Conservation (phyloP, 2,888 invertebrate species). For the Calameuta pallipes region DNA sequence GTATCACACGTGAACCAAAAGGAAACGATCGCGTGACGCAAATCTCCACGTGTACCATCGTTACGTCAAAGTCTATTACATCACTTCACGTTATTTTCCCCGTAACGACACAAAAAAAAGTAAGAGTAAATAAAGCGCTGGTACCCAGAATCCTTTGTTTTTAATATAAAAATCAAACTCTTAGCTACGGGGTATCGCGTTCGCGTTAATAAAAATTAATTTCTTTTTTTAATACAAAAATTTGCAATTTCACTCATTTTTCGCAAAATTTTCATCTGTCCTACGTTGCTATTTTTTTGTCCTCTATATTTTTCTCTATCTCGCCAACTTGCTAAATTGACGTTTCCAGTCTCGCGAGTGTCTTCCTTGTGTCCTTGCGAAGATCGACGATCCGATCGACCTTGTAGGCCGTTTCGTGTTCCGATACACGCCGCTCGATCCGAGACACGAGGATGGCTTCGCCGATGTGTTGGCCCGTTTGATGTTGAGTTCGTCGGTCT, state of each 20-base stretch:
- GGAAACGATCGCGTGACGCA: neutral
- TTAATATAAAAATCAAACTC: neutral
- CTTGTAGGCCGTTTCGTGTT: neutral
- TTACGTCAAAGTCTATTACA: neutral
- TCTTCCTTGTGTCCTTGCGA: neutral
- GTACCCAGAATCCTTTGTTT: neutral
- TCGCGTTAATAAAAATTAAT: too few species aligned
- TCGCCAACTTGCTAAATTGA: neutral
- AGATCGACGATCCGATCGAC: neutral
- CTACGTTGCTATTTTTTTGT: neutral
- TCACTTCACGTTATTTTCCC: neutral
- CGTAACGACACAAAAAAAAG: neutral
- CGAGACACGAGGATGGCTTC: slow-evolving; percentile 5
- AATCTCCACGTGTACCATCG: neutral
- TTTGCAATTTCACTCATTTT: too few species aligned
- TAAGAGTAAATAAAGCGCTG: neutral
- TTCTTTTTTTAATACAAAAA: too few species aligned
- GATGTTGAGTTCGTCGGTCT: slow-evolving; percentile 6
- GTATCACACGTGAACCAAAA: neutral
- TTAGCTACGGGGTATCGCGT: too few species aligned
- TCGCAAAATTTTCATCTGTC: neutral
- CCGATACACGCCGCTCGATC: slow-evolving; percentile 3
- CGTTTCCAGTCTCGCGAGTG: neutral
- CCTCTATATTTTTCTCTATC: neutral
- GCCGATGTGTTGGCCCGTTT: neutral